Evolutionary conservation across 2,113 vertebrate species (phyloP), one percentile per base, ranked within the genome.

Genomic region (Salvelinus alpinus): DNA sequence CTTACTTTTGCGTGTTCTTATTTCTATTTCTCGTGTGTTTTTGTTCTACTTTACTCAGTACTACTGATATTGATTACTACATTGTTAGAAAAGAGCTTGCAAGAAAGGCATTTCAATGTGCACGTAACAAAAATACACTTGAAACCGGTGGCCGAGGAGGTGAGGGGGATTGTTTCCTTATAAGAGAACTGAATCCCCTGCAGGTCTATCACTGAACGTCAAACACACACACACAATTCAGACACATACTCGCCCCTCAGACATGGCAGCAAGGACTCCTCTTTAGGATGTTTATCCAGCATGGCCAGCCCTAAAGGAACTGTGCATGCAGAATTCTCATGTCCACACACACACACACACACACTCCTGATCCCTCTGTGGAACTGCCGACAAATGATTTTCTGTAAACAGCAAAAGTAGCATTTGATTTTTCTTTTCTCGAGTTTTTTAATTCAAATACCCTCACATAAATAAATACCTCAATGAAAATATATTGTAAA

Each of bases 281-380:
- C 87, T 84, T 89, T 73, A 74, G 83, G 84, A 82, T 89, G 88
- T 88, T 91, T 85, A 77, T 85, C 80, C 87, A 88, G 83, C 84
- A 86, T 74, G 78, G 62, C 71, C 9, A 70, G 72, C 82, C 86
- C 84, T 81, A 64, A 84, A 79, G 88, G 86, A 34, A 34, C 31
- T 34, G 31, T 34, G 31, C 31, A 34, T 34, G 31, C 31, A 34
- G 74, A 66, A 57, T 51, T 73, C 72, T 64, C 62, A 2, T 71
- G 71, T 27, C 62, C 60, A 72, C 73, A 76, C 74, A 62, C 57
- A 69, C 74, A 69, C 74, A 73, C 69, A 73, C 48, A 73, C 66
- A 68, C 60, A 60, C 54, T 60, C 31, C 6, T 34, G 65, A 5
- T 54, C 65, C 27, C 8, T 18, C 11, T 16, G 13, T 20, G 25